phyloP scores from a whole-genome alignment of 2,113 vertebrate genomes.

The Budorcas taxicolor region DNA sequence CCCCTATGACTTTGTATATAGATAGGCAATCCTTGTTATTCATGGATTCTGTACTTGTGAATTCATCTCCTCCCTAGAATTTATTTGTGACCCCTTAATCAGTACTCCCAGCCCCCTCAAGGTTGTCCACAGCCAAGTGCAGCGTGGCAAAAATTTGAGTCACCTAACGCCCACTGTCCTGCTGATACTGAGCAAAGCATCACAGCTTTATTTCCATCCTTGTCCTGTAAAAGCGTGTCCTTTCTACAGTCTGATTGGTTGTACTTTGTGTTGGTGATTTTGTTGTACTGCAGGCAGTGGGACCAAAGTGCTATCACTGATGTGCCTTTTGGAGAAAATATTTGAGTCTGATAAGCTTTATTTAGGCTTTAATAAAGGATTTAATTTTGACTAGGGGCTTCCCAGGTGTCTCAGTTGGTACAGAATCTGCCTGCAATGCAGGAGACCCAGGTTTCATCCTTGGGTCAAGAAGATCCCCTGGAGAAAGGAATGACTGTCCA shows the following conservation, averaged over 20 bases:
- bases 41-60: neutral
- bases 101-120: neutral
- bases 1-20: rapidly evolving
- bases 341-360: neutral
- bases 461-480: neutral
- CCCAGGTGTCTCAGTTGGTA: neutral
- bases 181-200: neutral
- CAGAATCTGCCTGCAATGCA: neutral
- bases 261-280: neutral
- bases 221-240: neutral
- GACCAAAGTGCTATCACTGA: neutral
- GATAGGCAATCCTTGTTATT: neutral
- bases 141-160: neutral
- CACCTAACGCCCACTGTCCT: neutral
- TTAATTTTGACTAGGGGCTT: neutral
- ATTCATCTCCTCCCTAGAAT: neutral
- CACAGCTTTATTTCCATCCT: neutral
- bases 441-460: neutral
- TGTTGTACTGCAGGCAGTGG: neutral
- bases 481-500: neutral
- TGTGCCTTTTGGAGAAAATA: neutral
- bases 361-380: neutral
- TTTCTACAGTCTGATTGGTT: neutral
- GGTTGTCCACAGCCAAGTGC: neutral
- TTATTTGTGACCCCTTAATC: neutral